Evolutionary conservation across 2,113 vertebrate species (phyloP).

Genomic region (Hemicordylus capensis): DNA sequence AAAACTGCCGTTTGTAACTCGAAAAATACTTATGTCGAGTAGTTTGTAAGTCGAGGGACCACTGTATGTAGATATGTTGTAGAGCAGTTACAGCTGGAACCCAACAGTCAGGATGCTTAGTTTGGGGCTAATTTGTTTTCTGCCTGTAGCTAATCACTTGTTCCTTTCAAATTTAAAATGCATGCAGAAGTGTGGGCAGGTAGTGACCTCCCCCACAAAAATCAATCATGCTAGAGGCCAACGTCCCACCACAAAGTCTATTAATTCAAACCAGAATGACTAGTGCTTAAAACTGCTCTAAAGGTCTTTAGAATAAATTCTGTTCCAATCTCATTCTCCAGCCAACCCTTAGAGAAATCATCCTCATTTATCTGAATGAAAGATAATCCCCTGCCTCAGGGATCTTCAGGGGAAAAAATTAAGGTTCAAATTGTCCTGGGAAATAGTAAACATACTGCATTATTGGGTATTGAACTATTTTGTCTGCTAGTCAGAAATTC

Average conservation of each 20-base stretch:
- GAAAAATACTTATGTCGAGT: too few relatives aligned
- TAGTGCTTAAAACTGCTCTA: neutral
- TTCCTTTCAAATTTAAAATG: neutral
- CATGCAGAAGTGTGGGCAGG: neutral
- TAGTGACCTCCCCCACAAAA: neutral
- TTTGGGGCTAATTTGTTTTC: neutral
- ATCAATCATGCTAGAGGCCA: too few relatives aligned
- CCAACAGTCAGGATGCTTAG: neutral
- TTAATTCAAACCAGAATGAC: neutral
- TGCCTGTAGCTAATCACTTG: neutral
- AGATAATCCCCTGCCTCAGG: neutral
- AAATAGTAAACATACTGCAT: constrained; percentile 5
- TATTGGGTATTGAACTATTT: constrained; percentile 31
- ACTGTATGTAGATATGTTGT: neutral
- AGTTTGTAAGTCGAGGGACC: too few relatives aligned
- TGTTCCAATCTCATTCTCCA: neutral
- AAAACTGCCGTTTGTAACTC: too few relatives aligned
- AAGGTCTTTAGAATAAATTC: constrained; percentile 20
- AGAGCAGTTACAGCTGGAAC: neutral
- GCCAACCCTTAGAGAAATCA: constrained; percentile 18
- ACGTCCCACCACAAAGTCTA: neutral
- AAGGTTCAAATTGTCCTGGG: constrained; percentile 1
- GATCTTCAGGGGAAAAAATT: constrained; percentile 5
- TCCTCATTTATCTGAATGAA: constrained; percentile 17
- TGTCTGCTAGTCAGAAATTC: constrained; percentile 20